Percentiles rank a stretch among this genome's conserved stretches.
Conservation (phyloP, 2,797 vertebrate genomes). For the Tapera naevia region DNA sequence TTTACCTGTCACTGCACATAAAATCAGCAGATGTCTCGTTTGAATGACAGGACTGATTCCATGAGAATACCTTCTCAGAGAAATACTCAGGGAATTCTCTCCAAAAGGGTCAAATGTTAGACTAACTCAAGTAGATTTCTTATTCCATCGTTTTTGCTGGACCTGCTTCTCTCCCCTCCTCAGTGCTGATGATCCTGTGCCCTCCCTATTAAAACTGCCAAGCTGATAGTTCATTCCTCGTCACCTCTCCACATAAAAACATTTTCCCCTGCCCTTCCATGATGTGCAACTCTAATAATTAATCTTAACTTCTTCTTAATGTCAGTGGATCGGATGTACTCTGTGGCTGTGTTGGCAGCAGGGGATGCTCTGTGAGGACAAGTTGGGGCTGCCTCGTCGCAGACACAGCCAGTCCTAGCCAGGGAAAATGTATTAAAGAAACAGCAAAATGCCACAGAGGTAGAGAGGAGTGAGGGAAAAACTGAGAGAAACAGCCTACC, state of each 20-base stretch:
- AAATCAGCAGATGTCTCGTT: background rate
- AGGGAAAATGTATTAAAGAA: background rate
- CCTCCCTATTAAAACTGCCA: background rate
- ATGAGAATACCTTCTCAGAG: background rate
- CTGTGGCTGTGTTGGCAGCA: rapidly evolving
- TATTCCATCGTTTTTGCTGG: background rate
- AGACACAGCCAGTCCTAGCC: background rate
- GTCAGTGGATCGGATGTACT: background rate
- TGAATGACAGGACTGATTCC: rapidly evolving
- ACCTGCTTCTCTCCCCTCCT: background rate
- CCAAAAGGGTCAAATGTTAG: background rate
- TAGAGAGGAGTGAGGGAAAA: background rate
- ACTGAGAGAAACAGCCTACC: background rate
- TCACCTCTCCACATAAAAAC: background rate
- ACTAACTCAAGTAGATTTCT: background rate
- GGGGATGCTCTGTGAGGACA: background rate
- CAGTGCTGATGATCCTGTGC: background rate
- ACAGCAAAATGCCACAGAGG: background rate
- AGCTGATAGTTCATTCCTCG: background rate
- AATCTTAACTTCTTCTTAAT: background rate
- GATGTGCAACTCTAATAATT: background rate
- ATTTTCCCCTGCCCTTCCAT: background rate
- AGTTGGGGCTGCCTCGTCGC: background rate
- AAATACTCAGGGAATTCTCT: background rate
- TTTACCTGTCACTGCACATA: background rate